Evolutionary conservation across 2,888 invertebrate species (phyloP).

Genomic region (Orthosia cruda): DNA sequence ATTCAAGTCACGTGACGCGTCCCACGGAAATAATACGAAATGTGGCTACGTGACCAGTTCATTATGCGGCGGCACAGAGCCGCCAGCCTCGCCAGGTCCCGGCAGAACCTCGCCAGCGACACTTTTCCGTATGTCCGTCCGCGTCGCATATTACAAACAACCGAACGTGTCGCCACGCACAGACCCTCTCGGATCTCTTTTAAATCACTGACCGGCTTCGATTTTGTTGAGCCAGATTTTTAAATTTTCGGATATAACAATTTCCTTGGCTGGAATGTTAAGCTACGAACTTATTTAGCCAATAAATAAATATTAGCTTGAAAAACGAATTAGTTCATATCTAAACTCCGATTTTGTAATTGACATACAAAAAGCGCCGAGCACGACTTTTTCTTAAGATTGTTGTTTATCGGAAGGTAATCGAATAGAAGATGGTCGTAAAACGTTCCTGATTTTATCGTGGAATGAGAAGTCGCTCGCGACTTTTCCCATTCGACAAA

Average conservation of each 20-base stretch:
- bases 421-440: slow-evolving; percentile 91
- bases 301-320: neutral
- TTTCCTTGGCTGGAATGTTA: neutral
- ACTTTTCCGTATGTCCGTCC: slow-evolving; percentile 72
- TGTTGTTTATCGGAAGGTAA: slow-evolving; percentile 91
- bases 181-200: slow-evolving; percentile 75
- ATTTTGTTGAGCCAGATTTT: slow-evolving; percentile 34
- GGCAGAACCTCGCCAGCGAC: slow-evolving; percentile 79
- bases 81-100: slow-evolving; percentile 69
- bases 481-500: slow-evolving; percentile 91
- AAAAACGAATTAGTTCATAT: slow-evolving; percentile 5
- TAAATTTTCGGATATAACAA: neutral
- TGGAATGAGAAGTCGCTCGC: slow-evolving; percentile 90
- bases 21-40: slow-evolving; percentile 92
- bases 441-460: slow-evolving; percentile 91
- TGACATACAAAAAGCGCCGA: slow-evolving; percentile 74
- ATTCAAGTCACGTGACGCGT: slow-evolving; percentile 91
- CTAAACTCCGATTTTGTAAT: slow-evolving; percentile 60
- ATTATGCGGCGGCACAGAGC: slow-evolving; percentile 88
- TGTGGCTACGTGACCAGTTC: slow-evolving; percentile 92
- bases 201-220: slow-evolving; percentile 68
- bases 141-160: slow-evolving; percentile 81
- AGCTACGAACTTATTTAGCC: neutral
- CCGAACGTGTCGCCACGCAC: slow-evolving; percentile 78
- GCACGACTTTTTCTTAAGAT: slow-evolving; percentile 85